Conservation (phyloP, 1,140 invertebrate species). For the Acromyrmex charruanus region DNA sequence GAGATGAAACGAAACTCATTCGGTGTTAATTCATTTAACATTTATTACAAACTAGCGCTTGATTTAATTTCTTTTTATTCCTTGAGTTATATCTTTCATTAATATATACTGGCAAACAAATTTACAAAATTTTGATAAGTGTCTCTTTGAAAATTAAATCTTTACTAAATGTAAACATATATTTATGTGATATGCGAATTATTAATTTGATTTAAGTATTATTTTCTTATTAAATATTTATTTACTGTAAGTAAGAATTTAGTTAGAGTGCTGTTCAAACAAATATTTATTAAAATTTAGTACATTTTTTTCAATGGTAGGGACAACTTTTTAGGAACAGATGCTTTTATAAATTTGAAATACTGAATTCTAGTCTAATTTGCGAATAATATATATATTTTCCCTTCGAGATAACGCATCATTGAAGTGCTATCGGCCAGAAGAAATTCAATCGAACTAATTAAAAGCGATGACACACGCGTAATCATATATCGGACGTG, state of each 20-base stretch:
- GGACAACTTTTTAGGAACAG: no score
- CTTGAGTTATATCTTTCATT: neutral
- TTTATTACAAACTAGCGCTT: neutral
- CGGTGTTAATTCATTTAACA: neutral
- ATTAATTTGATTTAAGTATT: no score
- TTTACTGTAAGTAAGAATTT: no score
- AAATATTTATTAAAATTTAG: no score
- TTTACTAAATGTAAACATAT: no score
- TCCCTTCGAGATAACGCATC: neutral
- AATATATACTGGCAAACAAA: neutral
- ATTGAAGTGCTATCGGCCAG: neutral
- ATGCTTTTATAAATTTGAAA: neutral
- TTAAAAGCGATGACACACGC: constrained; percentile 52
- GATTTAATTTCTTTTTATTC: neutral
- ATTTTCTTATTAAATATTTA: no score
- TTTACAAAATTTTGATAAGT: no score
- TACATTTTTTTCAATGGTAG: no score
- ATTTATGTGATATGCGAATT: no score
- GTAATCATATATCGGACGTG: constrained; percentile 23
- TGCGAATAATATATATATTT: neutral
- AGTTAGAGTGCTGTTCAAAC: no score
- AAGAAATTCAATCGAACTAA: constrained; percentile 44
- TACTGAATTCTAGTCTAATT: neutral
- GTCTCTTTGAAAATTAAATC: no score
- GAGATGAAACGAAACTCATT: no score